phyloP scores from a whole-genome alignment of 2,888 invertebrate genomes.

The Agrotis ipsilon region DNA sequence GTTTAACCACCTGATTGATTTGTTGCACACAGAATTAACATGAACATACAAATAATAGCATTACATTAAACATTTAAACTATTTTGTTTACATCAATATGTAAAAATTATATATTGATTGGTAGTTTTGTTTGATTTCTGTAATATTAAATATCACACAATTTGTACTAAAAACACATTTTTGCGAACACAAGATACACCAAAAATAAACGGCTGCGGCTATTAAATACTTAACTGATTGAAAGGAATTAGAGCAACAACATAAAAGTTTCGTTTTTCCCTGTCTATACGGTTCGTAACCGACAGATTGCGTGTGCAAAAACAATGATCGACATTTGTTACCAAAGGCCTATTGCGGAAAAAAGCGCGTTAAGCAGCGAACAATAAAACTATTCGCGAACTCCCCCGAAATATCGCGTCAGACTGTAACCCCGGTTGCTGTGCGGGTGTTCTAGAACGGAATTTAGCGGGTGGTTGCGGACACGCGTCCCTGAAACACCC shows the following conservation, averaged over 20 bases:
- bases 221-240: slow-evolving; percentile 72
- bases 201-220: slow-evolving; percentile 53
- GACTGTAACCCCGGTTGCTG: slow-evolving; percentile 66
- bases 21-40: slow-evolving; percentile 35
- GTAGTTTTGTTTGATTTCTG: slow-evolving; percentile 19
- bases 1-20: slow-evolving; percentile 46
- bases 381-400: slow-evolving; percentile 77
- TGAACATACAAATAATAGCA: slow-evolving; percentile 23
- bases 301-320: slow-evolving; percentile 83
- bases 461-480: slow-evolving; percentile 66
- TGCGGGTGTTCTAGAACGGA: slow-evolving; percentile 61
- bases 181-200: slow-evolving; percentile 17
- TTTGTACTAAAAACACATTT: slow-evolving; percentile 33
- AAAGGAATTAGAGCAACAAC: slow-evolving; percentile 74
- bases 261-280: slow-evolving; percentile 73
- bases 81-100: slow-evolving; percentile 39
- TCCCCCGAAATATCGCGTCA: slow-evolving; percentile 69
- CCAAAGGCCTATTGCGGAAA: slow-evolving; percentile 77
- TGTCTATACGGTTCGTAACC: slow-evolving; percentile 73
- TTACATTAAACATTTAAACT: slow-evolving; percentile 24
- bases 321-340: slow-evolving; percentile 83
- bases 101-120: slow-evolving; percentile 27
- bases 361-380: slow-evolving; percentile 78
- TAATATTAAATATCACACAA: slow-evolving; percentile 35
- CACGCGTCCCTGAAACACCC: slow-evolving; percentile 78